Conservation (phyloP, 2,888 invertebrate genomes). For the Linhomoeus sp. region DNA sequence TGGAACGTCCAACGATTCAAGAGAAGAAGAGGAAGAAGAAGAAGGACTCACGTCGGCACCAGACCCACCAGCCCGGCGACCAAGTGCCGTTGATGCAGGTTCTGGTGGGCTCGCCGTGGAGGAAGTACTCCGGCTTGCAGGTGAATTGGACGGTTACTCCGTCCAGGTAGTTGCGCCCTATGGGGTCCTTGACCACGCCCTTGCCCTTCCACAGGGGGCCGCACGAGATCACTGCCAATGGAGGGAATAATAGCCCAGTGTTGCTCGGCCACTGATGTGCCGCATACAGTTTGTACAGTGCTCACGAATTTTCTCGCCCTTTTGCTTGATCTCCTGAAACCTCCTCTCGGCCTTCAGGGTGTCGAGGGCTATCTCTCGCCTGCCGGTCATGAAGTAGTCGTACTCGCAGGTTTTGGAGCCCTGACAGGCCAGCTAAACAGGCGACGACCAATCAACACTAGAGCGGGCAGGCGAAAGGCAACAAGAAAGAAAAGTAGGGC, state of each 20-base stretch:
- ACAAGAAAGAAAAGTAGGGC: not conserved
- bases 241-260: too few relatives aligned
- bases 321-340: conserved; percentile 5
- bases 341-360: conserved; percentile 11
- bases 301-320: conserved; percentile 3
- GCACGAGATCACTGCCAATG: conserved; percentile 10
- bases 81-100: conserved; percentile 16
- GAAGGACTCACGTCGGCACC: conserved; percentile 15
- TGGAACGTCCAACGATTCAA: too few relatives aligned
- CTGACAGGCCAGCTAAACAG: conserved; percentile 7
- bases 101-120: conserved; percentile 14
- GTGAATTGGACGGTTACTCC: conserved; percentile 15
- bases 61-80: conserved; percentile 18
- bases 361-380: conserved; percentile 13
- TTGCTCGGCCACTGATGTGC: too few relatives aligned
- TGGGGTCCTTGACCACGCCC: conserved; percentile 16
- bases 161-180: conserved; percentile 16
- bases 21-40: too few relatives aligned
- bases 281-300: too few relatives aligned
- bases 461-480: not conserved
- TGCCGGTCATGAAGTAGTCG: conserved; percentile 14
- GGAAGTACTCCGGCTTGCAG: conserved; percentile 16
- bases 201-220: conserved; percentile 14
- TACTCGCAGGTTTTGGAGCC: conserved; percentile 11
- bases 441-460: too few relatives aligned